Evolutionary conservation across 1,140 invertebrate genomes (phyloP), one percentile per base, ranked within the genome.

Genomic region (Colletes latitarsis): DNA sequence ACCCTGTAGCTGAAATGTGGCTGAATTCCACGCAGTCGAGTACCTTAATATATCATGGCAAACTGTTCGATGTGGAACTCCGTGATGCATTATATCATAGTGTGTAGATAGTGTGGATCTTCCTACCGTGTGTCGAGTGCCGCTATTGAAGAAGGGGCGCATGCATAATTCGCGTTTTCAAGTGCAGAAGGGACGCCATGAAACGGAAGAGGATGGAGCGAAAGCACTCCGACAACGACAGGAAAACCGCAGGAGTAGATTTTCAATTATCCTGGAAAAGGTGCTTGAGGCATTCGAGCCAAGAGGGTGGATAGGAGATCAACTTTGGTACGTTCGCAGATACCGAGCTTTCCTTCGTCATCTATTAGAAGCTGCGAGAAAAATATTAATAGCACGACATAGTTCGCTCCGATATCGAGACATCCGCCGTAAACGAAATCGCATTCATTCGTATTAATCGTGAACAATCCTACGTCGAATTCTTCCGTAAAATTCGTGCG

Each of bases 181-280:
- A 64, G 66, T 15, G 39, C 17, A 52, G 64, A 19, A 57, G n/a
- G 15, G 39, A 49, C 0, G 8, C 6, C 10, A 41, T 1, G 43
- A 12, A 8, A 41, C 8, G 21, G 9, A 41, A 19, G 8, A 21
- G 39, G 58, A 79, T 55, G 77, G 21, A 55, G 39, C 14, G 77
- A 64, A 73, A 64, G 70, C 60, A 73, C 77, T 79, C 64, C 46
- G 77, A 55, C 58, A 46, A 72, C 68, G 58, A 78, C 70, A 46
- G 15, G 19, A 76, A 75, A 81, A 66, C 57, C 72, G 53, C 58
- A 71, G 71, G 66, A 81, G 66, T 58, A 83, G 78, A 73, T 72
- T 83, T 81, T 83, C 82, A 83, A 83, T 83, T 83, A 81, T 83
- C 72, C 71, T 68, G 78, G 39, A 75, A 74, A 75, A 76, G 46